Evolutionary conservation across 1,140 invertebrate species (phyloP).

Genomic region (Phocides pigmalion): DNA sequence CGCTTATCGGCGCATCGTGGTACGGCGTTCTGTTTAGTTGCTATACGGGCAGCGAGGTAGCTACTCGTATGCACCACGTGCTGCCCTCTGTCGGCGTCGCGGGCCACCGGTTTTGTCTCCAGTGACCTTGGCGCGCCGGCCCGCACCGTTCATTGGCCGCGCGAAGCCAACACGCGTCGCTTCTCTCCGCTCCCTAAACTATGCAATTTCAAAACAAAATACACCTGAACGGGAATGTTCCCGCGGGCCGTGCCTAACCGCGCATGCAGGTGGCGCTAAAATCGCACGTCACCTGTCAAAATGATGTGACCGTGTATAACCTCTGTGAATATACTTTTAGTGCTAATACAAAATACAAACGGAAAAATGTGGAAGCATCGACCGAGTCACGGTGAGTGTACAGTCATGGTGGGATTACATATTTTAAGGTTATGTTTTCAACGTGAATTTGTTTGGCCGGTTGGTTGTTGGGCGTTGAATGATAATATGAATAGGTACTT

Average conservation of each 20-base stretch:
- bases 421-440: conserved; percentile 64
- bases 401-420: conserved; percentile 28
- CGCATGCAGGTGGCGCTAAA: conserved; percentile 58
- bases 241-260: conserved; percentile 46
- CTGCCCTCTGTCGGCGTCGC: conserved; percentile 61
- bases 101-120: conserved; percentile 50
- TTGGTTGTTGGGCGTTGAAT: conserved; percentile 10
- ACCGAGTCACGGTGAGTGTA: conserved; percentile 61
- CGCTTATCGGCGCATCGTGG: conserved; percentile 77
- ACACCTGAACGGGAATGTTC: conserved; percentile 52
- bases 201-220: conserved; percentile 58
- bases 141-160: conserved; percentile 76
- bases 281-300: conserved; percentile 71
- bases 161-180: conserved; percentile 62
- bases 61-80: conserved; percentile 58
- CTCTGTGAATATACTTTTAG: conserved; percentile 56
- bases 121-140: conserved; percentile 72
- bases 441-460: conserved; percentile 24
- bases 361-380: conserved; percentile 59
- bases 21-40: conserved; percentile 71
- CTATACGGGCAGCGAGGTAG: conserved; percentile 70
- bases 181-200: conserved; percentile 64
- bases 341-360: conserved; percentile 58
- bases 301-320: conserved; percentile 70
- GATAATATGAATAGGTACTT: conserved; percentile 46